phyloP scores from a whole-genome alignment of 2,888 invertebrate genomes.

The Andrena haemorrhoa region DNA sequence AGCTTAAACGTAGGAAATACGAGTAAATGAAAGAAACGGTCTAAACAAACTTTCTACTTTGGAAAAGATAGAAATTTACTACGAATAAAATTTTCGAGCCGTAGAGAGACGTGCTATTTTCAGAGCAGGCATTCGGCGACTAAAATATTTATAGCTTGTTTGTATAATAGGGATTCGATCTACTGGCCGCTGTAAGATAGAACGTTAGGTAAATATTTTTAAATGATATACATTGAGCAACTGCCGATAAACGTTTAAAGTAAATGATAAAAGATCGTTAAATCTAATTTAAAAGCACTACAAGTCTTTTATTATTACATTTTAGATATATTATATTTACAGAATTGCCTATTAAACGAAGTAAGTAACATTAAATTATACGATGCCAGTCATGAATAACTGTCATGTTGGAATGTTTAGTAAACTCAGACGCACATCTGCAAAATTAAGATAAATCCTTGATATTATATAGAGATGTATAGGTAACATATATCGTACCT shows the following conservation, averaged over 20 bases:
- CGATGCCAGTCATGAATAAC: conserved; percentile 71
- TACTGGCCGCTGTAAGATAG: conserved; percentile 27
- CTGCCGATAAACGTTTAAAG: conserved; percentile 18
- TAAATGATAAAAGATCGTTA: conserved; percentile 25
- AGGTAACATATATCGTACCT: conserved; percentile 71
- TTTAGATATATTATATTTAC: conserved; percentile 57
- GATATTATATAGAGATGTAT: conserved; percentile 29
- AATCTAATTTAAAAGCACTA: conserved; percentile 36
- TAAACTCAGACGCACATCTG: conserved; percentile 78
- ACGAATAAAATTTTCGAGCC: conserved; percentile 13
- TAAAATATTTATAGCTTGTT: conserved; percentile 25
- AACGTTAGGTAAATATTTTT: conserved; percentile 25
- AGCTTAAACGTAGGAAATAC: conserved; percentile 76
- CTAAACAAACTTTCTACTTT: conserved; percentile 33
- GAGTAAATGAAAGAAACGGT: conserved; percentile 24
- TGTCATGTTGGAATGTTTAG: conserved; percentile 67
- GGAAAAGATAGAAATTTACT: conserved; percentile 18
- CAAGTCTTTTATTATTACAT: conserved; percentile 53
- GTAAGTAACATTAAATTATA: conserved; percentile 57
- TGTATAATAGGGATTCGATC: not conserved
- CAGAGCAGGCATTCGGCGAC: not conserved
- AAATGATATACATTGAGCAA: conserved; percentile 3
- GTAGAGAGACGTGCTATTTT: conserved; percentile 16
- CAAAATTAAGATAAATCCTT: conserved; percentile 58
- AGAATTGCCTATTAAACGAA: conserved; percentile 46